Conservation (phyloP, 2,888 invertebrate species). For the Cheilosia urbana region DNA sequence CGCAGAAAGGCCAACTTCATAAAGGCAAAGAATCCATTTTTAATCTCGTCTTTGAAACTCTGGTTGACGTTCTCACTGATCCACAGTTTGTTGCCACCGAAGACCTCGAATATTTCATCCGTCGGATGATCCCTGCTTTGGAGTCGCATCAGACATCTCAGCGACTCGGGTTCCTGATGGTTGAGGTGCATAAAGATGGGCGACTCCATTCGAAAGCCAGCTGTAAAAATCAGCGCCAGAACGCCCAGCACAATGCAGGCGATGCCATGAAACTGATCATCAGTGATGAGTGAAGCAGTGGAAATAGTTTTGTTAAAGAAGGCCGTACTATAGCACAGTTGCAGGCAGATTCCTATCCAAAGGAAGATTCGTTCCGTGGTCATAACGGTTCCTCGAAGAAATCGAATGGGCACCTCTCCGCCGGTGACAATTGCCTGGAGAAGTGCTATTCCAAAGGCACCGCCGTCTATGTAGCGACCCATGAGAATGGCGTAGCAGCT, state of each 20-base stretch:
- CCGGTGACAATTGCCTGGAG: constrained; percentile 81
- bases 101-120: constrained; percentile 49
- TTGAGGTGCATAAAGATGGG: constrained; percentile 79
- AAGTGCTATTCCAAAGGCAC: constrained; percentile 81
- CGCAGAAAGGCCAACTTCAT: constrained; percentile 79
- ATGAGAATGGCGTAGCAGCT: constrained; percentile 77
- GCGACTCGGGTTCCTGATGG: constrained; percentile 78
- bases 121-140: constrained; percentile 45
- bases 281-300: constrained; percentile 72
- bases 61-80: constrained; percentile 51
- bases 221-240: constrained; percentile 77
- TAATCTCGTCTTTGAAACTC: constrained; percentile 51
- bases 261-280: constrained; percentile 81
- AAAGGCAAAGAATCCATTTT: constrained; percentile 38
- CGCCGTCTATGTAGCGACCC: constrained; percentile 80
- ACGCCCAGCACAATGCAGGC: constrained; percentile 78
- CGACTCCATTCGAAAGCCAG: constrained; percentile 79
- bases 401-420: constrained; percentile 80
- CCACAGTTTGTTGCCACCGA: constrained; percentile 58
- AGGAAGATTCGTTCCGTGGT: constrained; percentile 80
- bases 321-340: constrained; percentile 78
- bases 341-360: constrained; percentile 81
- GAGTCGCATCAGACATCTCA: constrained; percentile 75
- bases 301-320: constrained; percentile 38
- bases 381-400: constrained; percentile 80